These are phyloP conservation scores for Cardiocondyla obscurior DNA, from an alignment of 1,140 invertebrate genomes.

Conservation along the genomic window DNA sequence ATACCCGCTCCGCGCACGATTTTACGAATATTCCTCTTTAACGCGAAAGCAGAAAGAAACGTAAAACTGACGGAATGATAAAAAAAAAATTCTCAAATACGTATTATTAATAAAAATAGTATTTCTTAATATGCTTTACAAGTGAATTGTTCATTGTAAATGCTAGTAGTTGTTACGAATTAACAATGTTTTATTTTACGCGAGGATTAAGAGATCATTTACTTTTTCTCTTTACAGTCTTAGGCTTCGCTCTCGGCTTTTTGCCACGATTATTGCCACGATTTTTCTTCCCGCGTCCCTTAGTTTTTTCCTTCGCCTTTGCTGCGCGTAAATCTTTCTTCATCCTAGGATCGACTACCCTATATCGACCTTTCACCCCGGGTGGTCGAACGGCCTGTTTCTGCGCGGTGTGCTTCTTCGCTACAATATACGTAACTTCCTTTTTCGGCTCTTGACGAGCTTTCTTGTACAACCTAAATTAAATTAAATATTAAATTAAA, in stretches of 20 bases:
- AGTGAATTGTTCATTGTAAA: background rate
- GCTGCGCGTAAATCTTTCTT: conserved; percentile 95
- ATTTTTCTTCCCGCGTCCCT: conserved; percentile 79
- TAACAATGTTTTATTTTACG: conserved; percentile 51
- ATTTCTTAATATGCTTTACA: conserved; percentile 9
- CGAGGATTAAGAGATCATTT: conserved; percentile 38
- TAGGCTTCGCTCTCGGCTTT: conserved; percentile 63
- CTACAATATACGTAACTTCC: conserved; percentile 96
- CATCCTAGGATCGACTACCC: conserved; percentile 97
- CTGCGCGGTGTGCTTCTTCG: conserved; percentile 93
- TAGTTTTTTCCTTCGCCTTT: conserved; percentile 87
- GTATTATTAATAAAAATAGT: conserved; percentile 8
- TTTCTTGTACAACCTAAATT: conserved; percentile 95
- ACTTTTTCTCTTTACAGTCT: conserved; percentile 63
- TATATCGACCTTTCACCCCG: conserved; percentile 96
- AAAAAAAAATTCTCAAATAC: background rate
- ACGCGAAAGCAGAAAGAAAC: background rate
- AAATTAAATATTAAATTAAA: conserved; percentile 36
- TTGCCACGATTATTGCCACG: conserved; percentile 51
- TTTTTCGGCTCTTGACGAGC: conserved; percentile 92
- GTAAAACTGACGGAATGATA: background rate
- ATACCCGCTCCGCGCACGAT: background rate
- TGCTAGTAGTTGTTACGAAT: no score
- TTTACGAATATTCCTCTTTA: background rate
- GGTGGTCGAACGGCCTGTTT: conserved; percentile 91